Conservation (phyloP, 2,888 invertebrate species). For the Frankliniella fusca region DNA sequence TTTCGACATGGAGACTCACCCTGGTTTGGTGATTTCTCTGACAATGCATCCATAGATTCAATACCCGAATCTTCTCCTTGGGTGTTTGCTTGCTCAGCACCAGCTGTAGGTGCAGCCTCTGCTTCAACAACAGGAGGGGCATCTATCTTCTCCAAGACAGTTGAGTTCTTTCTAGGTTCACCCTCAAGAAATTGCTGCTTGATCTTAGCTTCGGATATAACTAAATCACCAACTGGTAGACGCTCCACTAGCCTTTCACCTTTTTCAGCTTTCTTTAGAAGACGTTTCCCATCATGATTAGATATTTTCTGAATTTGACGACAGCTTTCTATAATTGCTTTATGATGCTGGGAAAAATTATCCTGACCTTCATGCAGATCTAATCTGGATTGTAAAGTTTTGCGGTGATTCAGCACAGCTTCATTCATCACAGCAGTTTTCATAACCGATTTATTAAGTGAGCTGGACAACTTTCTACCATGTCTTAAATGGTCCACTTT, state of each 20-base stretch:
- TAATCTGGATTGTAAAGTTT: neutral
- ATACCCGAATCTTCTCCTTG: conserved; percentile 88
- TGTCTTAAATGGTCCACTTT: conserved; percentile 40
- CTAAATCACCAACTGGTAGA: conserved; percentile 50
- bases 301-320: conserved; percentile 1
- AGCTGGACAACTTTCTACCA: neutral
- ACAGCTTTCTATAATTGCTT: neutral
- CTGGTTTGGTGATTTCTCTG: conserved; percentile 86
- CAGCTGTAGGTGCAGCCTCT: conserved; percentile 38
- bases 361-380: neutral
- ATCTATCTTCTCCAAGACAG: conserved; percentile 35
- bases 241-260: neutral
- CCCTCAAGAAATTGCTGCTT: conserved; percentile 57
- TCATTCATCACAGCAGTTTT: neutral
- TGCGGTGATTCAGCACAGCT: neutral
- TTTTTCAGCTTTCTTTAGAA: conserved; percentile 9
- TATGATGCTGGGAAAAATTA: neutral
- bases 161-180: conserved; percentile 36
- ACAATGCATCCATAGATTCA: conserved; percentile 89
- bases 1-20: conserved; percentile 50
- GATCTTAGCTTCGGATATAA: conserved; percentile 54
- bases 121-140: conserved; percentile 29
- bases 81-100: conserved; percentile 42
- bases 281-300: neutral
- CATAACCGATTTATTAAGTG: conserved; percentile 1